Percentiles rank a stretch among this genome's conserved stretches.
phyloP scores from a whole-genome alignment of 2,797 vertebrate genomes.

The Urophycis tenuis region DNA sequence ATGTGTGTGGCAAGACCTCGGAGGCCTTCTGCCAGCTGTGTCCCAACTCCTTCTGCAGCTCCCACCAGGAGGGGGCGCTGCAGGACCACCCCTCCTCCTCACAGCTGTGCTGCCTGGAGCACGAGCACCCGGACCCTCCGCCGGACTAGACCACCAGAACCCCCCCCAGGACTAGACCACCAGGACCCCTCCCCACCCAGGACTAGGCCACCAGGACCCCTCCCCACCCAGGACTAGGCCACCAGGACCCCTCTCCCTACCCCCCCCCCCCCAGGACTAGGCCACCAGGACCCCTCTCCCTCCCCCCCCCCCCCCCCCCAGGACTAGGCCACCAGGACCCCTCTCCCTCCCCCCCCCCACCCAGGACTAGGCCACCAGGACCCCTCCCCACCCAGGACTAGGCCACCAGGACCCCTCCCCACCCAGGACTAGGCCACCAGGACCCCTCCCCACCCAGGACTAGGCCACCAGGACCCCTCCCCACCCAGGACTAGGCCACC shows the following conservation, averaged over 20 bases:
- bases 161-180: neutral
- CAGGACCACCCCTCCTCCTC: conserved; percentile 68
- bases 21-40: conserved; percentile 91
- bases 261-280: conserved; percentile 26
- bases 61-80: conserved; percentile 82
- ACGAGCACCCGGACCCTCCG: conserved; percentile 53
- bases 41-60: conserved; percentile 97
- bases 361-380: neutral
- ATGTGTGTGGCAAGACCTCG: conserved; percentile 91
- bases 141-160: too few relatives aligned
- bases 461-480: too few relatives aligned
- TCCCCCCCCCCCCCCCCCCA: conserved; percentile 32
- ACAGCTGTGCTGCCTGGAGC: conserved; percentile 85
- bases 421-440: too few relatives aligned
- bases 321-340: conserved; percentile 45
- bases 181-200: neutral
- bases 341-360: too few relatives aligned
- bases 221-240: conserved; percentile 56
- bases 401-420: too few relatives aligned
- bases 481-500: too few relatives aligned
- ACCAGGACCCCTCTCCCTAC: too few relatives aligned
- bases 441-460: too few relatives aligned
- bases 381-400: too few relatives aligned
- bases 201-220: neutral
- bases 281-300: neutral